Base-by-base conservation (phyloP, 2,113 vertebrate species). In the Turdus rufiventris region DNA sequence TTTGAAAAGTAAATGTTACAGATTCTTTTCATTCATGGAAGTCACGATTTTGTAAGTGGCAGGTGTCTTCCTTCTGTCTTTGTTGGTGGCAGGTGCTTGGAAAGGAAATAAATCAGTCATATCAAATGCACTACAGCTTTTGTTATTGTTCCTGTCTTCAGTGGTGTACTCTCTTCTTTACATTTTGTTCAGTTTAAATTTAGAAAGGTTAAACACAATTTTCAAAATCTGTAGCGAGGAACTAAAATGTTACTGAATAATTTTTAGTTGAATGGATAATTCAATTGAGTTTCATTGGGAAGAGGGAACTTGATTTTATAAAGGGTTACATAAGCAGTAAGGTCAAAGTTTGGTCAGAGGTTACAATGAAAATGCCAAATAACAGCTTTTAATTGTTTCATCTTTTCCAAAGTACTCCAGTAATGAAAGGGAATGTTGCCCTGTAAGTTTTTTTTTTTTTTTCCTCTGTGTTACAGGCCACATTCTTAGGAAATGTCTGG, bases 41-140 rank as follows among this genome's bases (percentile, higher is more conserved):
- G 38, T 84, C 18, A 29, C 0, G 5, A 17, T 78, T 90, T 38
- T 1, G 0, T 66, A 76, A 74, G 29, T 29, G 18, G 3, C 24
- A 33, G 34, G 31, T 38, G 18, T 62, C 26, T 72, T 66, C 36
- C 26, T 72, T 66, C 36, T 2, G 3, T 76, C 48, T 92, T 76
- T 50, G 31, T 40, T 62, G 31, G 29, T 53, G 47, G 10, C 47
- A 78, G 34, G 6, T 75, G 20, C 54, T 78, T 66, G 66, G 61
- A 58, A 62, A 72, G 40, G 34, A 83, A 58, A 34, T 57, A 47
- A 90, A 62, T 8, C 21, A 25, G 14, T 54, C 13, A 18, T 62
- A 43, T 50, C 33, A 75, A 51, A 63, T 36, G 33, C 23, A 12
- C 4, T 62, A 8, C 14, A 43, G 42, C 34, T 66, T 90, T 42